These are phyloP conservation scores for Ascaphus truei DNA, from an alignment of 2,113 vertebrate genomes.

Conservation along the genomic window DNA sequence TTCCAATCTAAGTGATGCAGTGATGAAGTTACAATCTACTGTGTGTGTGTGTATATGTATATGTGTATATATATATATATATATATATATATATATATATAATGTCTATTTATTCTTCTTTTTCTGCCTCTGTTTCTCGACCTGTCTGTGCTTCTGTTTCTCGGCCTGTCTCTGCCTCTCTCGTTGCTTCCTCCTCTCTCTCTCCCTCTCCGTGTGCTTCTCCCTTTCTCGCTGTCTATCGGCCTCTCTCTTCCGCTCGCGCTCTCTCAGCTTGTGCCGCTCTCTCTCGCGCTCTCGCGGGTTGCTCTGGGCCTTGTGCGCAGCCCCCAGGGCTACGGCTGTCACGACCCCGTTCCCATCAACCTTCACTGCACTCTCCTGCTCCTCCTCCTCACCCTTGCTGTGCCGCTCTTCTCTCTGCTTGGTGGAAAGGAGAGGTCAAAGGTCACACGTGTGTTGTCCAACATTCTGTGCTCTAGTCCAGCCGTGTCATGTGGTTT, in stretches of 20 bases:
- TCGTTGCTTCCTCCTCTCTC: constrained; percentile 11
- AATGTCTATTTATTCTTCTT: background rate
- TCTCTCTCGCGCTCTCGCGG: background rate
- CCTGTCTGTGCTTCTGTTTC: constrained; percentile 5
- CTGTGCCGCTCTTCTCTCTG: background rate
- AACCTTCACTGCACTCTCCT: background rate
- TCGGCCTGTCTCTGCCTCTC: background rate
- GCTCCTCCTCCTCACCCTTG: background rate
- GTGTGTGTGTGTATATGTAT: too few relatives aligned
- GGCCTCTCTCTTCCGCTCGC: background rate
- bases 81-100: too few relatives aligned
- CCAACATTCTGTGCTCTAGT: too few relatives aligned
- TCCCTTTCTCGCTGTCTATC: constrained; percentile 15
- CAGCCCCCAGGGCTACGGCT: background rate
- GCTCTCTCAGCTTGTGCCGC: background rate
- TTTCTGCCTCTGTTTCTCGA: background rate
- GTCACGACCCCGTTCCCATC: background rate
- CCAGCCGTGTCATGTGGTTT: too few relatives aligned
- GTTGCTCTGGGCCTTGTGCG: background rate
- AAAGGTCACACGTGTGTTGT: too few relatives aligned
- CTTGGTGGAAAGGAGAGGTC: background rate
- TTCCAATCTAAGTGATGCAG: too few relatives aligned
- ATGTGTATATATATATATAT: too few relatives aligned
- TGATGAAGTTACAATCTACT: too few relatives aligned
- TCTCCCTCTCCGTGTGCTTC: background rate